Conservation (phyloP, 2,797 vertebrate species). For the Phataginus tricuspis region DNA sequence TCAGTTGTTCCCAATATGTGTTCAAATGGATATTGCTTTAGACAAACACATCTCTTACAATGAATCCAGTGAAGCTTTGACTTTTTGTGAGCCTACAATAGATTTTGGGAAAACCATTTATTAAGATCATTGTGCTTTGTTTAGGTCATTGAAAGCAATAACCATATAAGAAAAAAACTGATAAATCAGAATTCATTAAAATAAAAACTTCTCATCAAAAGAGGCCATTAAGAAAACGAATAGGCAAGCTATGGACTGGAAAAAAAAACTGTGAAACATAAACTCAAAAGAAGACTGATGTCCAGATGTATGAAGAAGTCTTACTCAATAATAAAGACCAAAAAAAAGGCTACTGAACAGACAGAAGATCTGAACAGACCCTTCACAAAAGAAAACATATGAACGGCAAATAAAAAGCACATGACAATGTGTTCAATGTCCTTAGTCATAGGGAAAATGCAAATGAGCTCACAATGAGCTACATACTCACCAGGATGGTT, state of each 20-base stretch:
- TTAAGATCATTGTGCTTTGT: constrained; percentile 21
- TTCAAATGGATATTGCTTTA: neutral
- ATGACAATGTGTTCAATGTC: neutral
- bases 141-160: constrained; percentile 14
- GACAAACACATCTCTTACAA: neutral
- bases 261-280: constrained; percentile 46
- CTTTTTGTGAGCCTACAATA: constrained; percentile 16
- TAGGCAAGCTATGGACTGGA: neutral
- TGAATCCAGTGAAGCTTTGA: neutral
- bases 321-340: constrained; percentile 19
- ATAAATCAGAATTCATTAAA: constrained; percentile 6
- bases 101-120: neutral
- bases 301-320: neutral
- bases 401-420: neutral
- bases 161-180: constrained; percentile 23
- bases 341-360: neutral
- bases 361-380: neutral
- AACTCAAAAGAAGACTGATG: neutral
- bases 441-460: constrained; percentile 14
- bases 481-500: neutral
- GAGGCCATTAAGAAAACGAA: constrained; percentile 47
- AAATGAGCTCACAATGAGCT: neutral
- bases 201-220: constrained; percentile 4
- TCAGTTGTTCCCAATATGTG: neutral
- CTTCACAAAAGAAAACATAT: neutral